These are phyloP conservation scores for Ciconia nigra DNA, from an alignment of 2,797 vertebrate genomes.

Conservation along the genomic window DNA sequence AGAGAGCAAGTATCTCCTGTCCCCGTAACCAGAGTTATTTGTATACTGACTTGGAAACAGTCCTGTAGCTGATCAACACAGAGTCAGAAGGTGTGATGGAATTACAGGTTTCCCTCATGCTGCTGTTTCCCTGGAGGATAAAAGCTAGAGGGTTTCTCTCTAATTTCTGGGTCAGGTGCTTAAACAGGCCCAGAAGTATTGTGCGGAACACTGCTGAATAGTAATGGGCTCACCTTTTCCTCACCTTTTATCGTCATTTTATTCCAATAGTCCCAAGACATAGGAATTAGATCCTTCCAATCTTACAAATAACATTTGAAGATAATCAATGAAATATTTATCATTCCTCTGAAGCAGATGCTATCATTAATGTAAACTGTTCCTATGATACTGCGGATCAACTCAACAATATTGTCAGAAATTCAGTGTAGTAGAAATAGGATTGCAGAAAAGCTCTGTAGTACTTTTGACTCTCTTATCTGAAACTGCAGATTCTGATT, in stretches of 20 bases:
- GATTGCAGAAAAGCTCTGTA: not conserved
- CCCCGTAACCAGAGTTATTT: not conserved
- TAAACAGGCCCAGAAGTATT: not conserved
- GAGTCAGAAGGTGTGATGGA: not conserved
- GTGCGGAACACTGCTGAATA: not conserved
- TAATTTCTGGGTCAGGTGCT: not conserved
- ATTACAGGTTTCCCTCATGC: not conserved
- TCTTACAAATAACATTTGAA: not conserved
- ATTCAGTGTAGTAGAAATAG: not conserved
- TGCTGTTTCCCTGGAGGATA: not conserved
- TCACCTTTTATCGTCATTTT: not conserved
- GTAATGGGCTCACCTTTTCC: not conserved
- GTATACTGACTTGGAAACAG: not conserved
- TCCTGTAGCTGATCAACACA: not conserved
- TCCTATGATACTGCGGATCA: not conserved
- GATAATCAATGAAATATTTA: not conserved
- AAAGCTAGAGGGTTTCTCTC: not conserved
- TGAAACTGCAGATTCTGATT: not conserved
- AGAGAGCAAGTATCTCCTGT: not conserved
- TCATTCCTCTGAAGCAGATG: not conserved
- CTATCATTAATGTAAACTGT: not conserved
- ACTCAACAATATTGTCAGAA: not conserved
- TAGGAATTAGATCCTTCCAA: not conserved
- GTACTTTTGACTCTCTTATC: not conserved
- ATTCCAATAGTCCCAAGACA: not conserved